Conservation (phyloP, 1,140 invertebrate species). For the Proales similis region DNA sequence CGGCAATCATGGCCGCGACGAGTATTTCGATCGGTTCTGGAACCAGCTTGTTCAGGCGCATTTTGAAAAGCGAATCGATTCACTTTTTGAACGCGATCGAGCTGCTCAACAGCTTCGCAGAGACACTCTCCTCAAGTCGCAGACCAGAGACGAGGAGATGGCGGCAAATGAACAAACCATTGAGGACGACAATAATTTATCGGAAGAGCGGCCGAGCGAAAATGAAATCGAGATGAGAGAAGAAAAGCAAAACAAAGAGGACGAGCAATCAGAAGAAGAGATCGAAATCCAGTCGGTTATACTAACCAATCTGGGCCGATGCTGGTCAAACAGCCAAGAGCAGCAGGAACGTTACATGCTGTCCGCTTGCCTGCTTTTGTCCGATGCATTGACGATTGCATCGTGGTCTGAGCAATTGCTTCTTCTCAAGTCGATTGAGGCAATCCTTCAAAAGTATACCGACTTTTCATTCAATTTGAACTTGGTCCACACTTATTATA, state of each 20-base stretch:
- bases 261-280: constrained; percentile 28
- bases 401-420: constrained; percentile 19
- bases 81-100: too few species aligned
- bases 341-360: constrained; percentile 25
- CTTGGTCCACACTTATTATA: too few species aligned
- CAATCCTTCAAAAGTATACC: constrained; percentile 1
- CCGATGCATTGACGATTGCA: neutral
- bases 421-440: constrained; percentile 16
- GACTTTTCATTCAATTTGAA: too few species aligned
- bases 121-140: too few species aligned
- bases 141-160: constrained; percentile 11
- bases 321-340: constrained; percentile 15
- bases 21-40: constrained; percentile 24
- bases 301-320: constrained; percentile 18
- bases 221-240: neutral
- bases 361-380: constrained; percentile 1
- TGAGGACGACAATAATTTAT: neutral
- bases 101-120: too few species aligned
- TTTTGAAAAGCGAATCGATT: constrained; percentile 16
- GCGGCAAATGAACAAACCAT: constrained; percentile 1
- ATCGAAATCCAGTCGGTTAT: constrained; percentile 1
- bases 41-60: constrained; percentile 17
- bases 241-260: neutral
- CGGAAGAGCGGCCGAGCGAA: neutral
- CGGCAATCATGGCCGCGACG: constrained; percentile 8